Base-by-base conservation (phyloP, 1,140 invertebrate genomes). In the Holcopasites calliopsidis region DNA sequence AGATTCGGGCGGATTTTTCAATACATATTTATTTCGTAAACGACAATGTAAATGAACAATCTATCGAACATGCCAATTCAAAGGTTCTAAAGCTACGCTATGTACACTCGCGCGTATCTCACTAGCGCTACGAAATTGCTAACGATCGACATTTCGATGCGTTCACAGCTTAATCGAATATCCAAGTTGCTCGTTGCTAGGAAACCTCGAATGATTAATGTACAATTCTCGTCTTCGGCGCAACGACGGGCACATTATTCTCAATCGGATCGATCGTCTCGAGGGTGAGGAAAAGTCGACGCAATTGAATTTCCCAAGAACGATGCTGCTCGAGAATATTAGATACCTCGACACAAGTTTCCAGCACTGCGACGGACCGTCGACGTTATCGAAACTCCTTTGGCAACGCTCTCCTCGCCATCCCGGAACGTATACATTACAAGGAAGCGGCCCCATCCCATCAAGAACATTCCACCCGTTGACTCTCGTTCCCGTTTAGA, bases 401-500 rank as follows among this genome's bases (percentile, higher is more conserved):
- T 70, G 50, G 65, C 77, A 79, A 75, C 21, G 11, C 6, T 71
- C 42, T 23, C 40, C 13, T 16, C 21, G 5, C 49, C 21, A 7
- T 52, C 40, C 16, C 35, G 23, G 18, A 13, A 35, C 7, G 49
- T 61, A 66, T 55, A 70, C 61, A 76, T 57, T 44, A 66, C 47
- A 62, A 49, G 8, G 44, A 23, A 1, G n/a, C n/a, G 31, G 23
- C 1, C n/a, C 1, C 21, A 21, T 31, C 13, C 35, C 6, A 21
- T 80, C 66, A 82, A 5, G 65, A 80, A 31, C 66, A 23, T 21
- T 58, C 73, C 23, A 21, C 11, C 31, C 65, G 64, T 7, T 75
- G 82, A 47, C 70, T 85, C n/a, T 87, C 86, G 7, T 65, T 62
- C 6, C 91, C 93, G 88, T 93, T 93, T 79, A 94, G 89, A 90